Evolutionary conservation across 2,113 vertebrate species (phyloP), one percentile per base, ranked within the genome.

Genomic region (Bubo blakistoni): DNA sequence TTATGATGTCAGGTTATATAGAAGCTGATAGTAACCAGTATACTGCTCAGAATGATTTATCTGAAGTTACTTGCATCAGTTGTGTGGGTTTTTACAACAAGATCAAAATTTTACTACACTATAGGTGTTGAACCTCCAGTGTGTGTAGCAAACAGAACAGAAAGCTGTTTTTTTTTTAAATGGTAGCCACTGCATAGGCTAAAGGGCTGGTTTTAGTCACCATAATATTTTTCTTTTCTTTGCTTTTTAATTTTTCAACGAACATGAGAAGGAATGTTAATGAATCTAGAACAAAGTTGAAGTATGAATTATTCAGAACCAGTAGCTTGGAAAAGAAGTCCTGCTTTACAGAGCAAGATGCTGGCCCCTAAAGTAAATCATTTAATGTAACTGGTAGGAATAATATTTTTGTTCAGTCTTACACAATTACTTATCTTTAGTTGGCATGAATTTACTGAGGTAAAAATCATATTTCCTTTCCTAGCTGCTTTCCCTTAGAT

Each of bases 231-330:
- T 11, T 13, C 18, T 66, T 61, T 40, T 27, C 51, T 85, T 67
- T 71, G 10, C 16, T 44, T 72, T 76, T 73, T 58, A 44, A 55
- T 58, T 78, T 94, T 95, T 85, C 49, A 93, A 0, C 80, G 57
- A 59, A 69, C 34, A 52, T 38, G 16, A 87, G 49, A 94, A 65
- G 29, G 61, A 82, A 76, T 88, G 62, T 83, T 93, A 80, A 93
- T 83, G 55, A 93, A 70, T 55, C 42, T 55, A 52, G 49, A 80
- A 49, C 22, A 91, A 67, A 81, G 3, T 9, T 59, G 22, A 63
- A 91, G 13, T 36, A 32, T 76, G 44, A 93, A 69, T 90, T 95
- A 63, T 83, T 81, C 55, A 76, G 66, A 87, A 62, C 40, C 38
- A 77, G 63, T 62, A 77, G 40, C 40, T 73, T 70, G 55, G 72